These are phyloP conservation scores for Cataglyphis cursor DNA, from an alignment of 2,888 invertebrate species.

Conservation along the genomic window DNA sequence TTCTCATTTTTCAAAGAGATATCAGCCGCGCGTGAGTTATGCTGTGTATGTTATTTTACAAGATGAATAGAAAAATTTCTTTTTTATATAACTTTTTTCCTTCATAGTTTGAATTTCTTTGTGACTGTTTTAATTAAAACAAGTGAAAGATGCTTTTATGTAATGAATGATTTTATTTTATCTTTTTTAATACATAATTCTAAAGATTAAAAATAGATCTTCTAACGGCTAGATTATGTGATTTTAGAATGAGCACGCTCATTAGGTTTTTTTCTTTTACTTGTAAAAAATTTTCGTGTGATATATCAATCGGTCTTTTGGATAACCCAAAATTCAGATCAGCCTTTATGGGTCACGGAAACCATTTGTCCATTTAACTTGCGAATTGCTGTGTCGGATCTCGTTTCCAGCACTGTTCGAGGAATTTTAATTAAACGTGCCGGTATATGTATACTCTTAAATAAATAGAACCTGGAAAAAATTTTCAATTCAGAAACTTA, in stretches of 20 bases:
- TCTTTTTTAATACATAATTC: not conserved
- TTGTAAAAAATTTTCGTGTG: slow-evolving; percentile 7
- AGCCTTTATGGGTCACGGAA: slow-evolving; percentile 37
- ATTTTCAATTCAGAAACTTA: slow-evolving; percentile 9
- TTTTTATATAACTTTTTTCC: not conserved
- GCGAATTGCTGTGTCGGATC: slow-evolving; percentile 15
- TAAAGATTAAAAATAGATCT: not conserved
- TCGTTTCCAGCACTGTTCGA: slow-evolving; percentile 45
- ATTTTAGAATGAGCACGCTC: not conserved
- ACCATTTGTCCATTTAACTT: slow-evolving; percentile 41
- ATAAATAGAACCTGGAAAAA: slow-evolving; percentile 53
- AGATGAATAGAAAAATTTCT: not conserved
- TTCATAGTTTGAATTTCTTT: not conserved
- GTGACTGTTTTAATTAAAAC: not conserved
- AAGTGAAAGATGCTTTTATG: not conserved
- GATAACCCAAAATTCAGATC: slow-evolving; percentile 3
- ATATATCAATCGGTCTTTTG: slow-evolving; percentile 5
- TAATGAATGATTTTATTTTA: not conserved
- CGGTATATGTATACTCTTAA: not conserved
- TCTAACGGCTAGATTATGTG: not conserved
- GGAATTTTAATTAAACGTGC: slow-evolving; percentile 71
- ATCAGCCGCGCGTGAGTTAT: not conserved
- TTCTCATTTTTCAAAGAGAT: slow-evolving; percentile 2
- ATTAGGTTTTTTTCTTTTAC: not conserved
- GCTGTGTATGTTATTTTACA: not conserved